Conservation (phyloP, 2,113 vertebrate genomes). For the Osmerus mordax region DNA sequence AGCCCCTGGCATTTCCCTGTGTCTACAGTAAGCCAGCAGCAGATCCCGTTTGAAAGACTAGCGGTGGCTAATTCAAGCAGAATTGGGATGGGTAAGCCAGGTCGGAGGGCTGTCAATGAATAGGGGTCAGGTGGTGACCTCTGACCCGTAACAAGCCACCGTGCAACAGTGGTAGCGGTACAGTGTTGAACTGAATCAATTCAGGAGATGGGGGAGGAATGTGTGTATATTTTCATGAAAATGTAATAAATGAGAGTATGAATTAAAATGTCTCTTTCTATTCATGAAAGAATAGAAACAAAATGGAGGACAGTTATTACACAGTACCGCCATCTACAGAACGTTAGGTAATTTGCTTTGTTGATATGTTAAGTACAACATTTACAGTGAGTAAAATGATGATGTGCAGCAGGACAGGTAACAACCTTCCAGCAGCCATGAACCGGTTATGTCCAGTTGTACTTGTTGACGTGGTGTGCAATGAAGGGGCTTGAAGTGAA, state of each 20-base stretch:
- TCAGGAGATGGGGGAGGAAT: too few species aligned
- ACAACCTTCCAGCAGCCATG: background rate
- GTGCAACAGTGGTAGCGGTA: too few species aligned
- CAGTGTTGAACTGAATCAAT: too few species aligned
- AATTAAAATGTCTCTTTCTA: background rate
- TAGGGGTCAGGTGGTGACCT: conserved; percentile 9
- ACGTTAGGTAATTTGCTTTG: background rate
- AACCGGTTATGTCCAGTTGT: background rate
- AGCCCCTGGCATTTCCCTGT: conserved; percentile 13
- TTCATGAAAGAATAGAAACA: background rate
- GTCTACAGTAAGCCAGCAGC: conserved; percentile 20
- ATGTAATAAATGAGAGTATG: background rate
- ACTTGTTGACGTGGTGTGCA: background rate
- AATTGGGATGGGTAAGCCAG: conserved; percentile 23
- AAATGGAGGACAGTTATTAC: background rate
- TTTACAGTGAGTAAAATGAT: background rate
- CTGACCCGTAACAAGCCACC: conserved; percentile 14
- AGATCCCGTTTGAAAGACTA: conserved; percentile 32
- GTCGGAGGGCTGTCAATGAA: conserved; percentile 21
- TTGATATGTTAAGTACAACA: background rate
- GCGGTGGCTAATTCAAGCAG: conserved; percentile 31
- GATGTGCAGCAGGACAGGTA: background rate
- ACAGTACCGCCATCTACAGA: background rate
- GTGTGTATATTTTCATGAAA: background rate
- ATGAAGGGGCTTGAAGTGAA: conserved; percentile 22